These are phyloP conservation scores for Myotis myotis DNA, from an alignment of 2,797 vertebrate genomes.

Conservation along the genomic window DNA sequence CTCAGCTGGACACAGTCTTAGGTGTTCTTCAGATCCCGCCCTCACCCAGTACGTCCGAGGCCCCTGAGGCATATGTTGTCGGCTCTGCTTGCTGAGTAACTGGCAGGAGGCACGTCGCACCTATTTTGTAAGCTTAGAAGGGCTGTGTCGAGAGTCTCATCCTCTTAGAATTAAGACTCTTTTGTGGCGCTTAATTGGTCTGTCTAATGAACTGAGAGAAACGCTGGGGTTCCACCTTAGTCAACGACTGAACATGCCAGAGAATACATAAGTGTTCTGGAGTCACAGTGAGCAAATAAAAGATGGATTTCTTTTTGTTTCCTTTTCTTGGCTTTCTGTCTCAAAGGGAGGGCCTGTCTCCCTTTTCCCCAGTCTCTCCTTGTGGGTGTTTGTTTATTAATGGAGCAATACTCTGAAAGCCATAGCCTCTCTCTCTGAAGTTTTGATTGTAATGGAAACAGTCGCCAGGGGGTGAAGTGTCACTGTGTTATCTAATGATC, in stretches of 20 bases:
- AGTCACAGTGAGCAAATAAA: constrained; percentile 56
- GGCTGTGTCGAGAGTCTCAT: background rate
- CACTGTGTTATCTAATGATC: constrained; percentile 65
- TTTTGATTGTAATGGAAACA: constrained; percentile 60
- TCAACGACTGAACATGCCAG: constrained; percentile 47
- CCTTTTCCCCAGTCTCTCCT: background rate
- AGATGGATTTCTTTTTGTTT: constrained; percentile 58
- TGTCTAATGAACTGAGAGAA: constrained; percentile 15
- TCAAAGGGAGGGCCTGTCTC: constrained; percentile 19
- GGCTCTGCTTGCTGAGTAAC: constrained; percentile 38
- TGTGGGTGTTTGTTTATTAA: constrained; percentile 60
- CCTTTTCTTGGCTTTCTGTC: constrained; percentile 58
- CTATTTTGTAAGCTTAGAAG: constrained; percentile 57
- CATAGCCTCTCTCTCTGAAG: constrained; percentile 43
- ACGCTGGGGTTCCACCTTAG: background rate
- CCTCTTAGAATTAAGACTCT: constrained; percentile 33
- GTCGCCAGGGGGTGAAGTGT: constrained; percentile 47
- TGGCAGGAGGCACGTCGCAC: constrained; percentile 34
- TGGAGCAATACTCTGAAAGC: constrained; percentile 28
- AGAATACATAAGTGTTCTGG: constrained; percentile 32
- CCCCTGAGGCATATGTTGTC: constrained; percentile 45
- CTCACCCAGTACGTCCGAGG: background rate
- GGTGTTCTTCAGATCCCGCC: constrained; percentile 44
- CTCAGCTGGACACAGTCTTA: constrained; percentile 62
- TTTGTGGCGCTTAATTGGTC: background rate